Base-by-base conservation (phyloP, 2,113 vertebrate species). In the Elaphurus davidianus region DNA sequence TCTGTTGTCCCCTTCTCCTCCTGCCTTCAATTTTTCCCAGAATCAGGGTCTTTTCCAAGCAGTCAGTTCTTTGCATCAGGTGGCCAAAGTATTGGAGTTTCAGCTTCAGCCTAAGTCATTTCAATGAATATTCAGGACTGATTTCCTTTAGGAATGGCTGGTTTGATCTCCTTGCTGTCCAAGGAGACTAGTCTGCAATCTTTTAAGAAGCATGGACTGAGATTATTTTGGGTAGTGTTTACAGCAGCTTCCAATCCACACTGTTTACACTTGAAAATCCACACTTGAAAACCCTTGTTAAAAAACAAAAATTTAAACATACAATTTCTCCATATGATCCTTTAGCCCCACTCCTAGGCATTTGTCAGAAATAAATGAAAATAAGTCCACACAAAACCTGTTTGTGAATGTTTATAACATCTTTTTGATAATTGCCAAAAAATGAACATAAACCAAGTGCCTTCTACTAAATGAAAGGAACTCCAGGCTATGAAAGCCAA, bases 241-340 rank as follows among this genome's bases (percentile, higher is more conserved):
- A 81, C 87, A 47, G 36, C 19, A 16, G 23, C 79, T 88, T 87
- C 94, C 30, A 57, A 87, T 64, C 25, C 3, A 4, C 2, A 9
- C 21, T 92, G 85, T 67, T 97, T 92, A 89, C 47, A 50, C 47
- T 50, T 50, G 47, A 50, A 50, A 50, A 50, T 50, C 47, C 47
- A 50, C 47, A 50, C 30, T 43, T 97, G 82, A 94, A 98, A 98
- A 97, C 43, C 93, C 97, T 91, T 91, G 94, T 60, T 82, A 25
- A 28, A 19, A 9, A 62, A 11, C 36, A 90, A 60, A 55, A 67
- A 76, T 6, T 54, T 79, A 87, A 87, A 33, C 43, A 92, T 33
- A 28, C 6, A 71, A 9, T 87, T 78, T 40, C 13, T 81, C 45
- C 50, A 14, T 82, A 43, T 12, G 27, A 52, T 23, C 15, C 28